Conservation (phyloP, 2,888 invertebrate genomes). For the Podotricha telesiphe region DNA sequence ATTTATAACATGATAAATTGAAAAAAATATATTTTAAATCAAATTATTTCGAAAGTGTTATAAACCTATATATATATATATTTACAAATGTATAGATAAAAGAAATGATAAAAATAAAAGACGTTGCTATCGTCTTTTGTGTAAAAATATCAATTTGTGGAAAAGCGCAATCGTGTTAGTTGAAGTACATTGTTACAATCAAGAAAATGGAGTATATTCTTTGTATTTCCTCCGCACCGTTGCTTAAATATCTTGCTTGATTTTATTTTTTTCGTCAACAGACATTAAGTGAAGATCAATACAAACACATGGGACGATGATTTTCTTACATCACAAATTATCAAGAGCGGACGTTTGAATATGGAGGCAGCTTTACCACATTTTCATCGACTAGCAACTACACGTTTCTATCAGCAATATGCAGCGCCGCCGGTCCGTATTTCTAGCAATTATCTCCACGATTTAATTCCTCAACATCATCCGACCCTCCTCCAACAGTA, state of each 20-base stretch:
- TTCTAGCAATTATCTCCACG: slow-evolving; percentile 73
- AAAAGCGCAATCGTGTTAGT: slow-evolving; percentile 49
- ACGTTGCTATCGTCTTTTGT: slow-evolving; percentile 19
- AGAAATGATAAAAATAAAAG: neutral
- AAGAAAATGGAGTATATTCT: slow-evolving; percentile 64
- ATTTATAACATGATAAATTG: neutral
- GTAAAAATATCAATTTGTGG: slow-evolving; percentile 32
- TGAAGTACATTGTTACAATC: slow-evolving; percentile 63
- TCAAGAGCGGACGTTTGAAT: slow-evolving; percentile 44
- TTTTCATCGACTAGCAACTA: slow-evolving; percentile 69
- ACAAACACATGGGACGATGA: slow-evolving; percentile 36
- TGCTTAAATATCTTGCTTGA: slow-evolving; percentile 2
- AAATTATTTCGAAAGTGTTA: neutral
- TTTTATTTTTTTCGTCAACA: slow-evolving; percentile 13
- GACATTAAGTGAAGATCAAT: slow-evolving; percentile 24
- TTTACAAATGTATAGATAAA: neutral
- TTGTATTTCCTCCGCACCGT: slow-evolving; percentile 26
- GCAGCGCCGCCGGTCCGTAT: slow-evolving; percentile 68
- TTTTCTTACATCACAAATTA: slow-evolving; percentile 11
- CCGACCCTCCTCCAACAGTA: slow-evolving; percentile 81
- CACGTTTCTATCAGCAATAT: slow-evolving; percentile 76
- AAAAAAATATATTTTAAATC: neutral
- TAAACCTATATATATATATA: neutral
- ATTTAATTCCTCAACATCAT: slow-evolving; percentile 73
- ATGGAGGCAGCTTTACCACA: slow-evolving; percentile 78